These are phyloP conservation scores for Enoplolaimus lenunculus DNA, from an alignment of 2,888 invertebrate species.

Conservation along the genomic window DNA sequence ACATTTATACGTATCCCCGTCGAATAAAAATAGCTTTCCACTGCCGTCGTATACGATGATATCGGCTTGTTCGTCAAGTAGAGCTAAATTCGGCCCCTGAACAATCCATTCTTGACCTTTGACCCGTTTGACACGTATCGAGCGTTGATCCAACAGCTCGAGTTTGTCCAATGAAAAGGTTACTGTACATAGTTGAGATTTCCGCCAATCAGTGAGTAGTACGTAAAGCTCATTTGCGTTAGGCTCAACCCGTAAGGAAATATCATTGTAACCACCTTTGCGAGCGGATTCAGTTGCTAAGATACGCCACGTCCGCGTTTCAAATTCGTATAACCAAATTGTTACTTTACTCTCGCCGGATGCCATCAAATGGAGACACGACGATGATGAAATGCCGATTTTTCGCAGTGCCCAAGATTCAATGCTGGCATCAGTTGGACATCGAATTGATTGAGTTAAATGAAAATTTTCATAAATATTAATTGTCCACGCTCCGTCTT, in stretches of 20 bases:
- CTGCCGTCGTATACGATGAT: constrained; percentile 29
- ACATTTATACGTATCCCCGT: constrained; percentile 27
- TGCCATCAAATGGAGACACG: constrained; percentile 27
- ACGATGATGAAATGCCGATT: constrained; percentile 1
- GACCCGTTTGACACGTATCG: constrained; percentile 26
- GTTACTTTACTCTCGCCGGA: constrained; percentile 26
- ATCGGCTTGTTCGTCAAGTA: constrained; percentile 22
- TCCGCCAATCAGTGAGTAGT: constrained; percentile 28
- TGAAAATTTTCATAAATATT: constrained; percentile 19
- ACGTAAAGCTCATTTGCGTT: constrained; percentile 22
- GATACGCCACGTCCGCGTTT: constrained; percentile 13
- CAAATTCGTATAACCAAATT: constrained; percentile 27
- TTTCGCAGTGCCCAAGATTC: constrained; percentile 24
- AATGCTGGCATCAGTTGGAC: constrained; percentile 21
- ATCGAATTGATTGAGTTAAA: constrained; percentile 15
- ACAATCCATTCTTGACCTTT: constrained; percentile 30
- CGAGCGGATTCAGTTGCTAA: constrained; percentile 20
- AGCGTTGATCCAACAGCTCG: constrained; percentile 25
- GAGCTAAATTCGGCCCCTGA: constrained; percentile 28
- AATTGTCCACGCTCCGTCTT: constrained; percentile 21
- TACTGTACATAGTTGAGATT: constrained; percentile 27
- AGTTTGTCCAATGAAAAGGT: constrained; percentile 22
- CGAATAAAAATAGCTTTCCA: constrained; percentile 30
- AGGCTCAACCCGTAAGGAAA: constrained; percentile 20
- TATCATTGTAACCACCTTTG: constrained; percentile 24